Conservation (phyloP, 2,113 vertebrate genomes). For the Aleadryas rufinucha region DNA sequence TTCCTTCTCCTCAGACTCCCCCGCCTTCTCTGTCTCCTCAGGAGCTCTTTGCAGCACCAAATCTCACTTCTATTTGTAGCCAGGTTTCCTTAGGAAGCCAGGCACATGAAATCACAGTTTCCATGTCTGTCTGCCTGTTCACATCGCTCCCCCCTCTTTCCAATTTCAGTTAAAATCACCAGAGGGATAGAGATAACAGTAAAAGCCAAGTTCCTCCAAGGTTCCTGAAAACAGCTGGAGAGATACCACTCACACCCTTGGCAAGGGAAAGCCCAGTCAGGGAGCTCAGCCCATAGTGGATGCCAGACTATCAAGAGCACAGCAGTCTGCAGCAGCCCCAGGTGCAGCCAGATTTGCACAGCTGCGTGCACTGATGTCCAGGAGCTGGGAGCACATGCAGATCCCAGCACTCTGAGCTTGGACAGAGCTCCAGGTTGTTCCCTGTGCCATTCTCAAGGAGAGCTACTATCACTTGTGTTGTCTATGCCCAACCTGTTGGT, state of each 20-base stretch:
- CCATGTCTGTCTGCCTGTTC: neutral
- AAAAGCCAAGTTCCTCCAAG: neutral
- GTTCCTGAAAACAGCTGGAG: neutral
- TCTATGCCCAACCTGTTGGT: neutral
- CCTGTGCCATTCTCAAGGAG: accelerated
- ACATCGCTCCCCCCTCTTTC: neutral
- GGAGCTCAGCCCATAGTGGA: neutral
- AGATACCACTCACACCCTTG: neutral
- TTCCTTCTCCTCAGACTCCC: neutral
- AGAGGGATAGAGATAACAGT: neutral
- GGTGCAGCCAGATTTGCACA: neutral
- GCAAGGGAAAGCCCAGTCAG: neutral
- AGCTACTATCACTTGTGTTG: neutral
- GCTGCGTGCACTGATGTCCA: accelerated
- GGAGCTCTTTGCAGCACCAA: neutral
- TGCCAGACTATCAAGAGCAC: neutral
- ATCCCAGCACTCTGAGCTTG: neutral
- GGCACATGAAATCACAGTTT: slow-evolving; percentile 38
- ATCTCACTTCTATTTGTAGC: slow-evolving; percentile 9
- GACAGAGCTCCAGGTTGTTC: neutral
- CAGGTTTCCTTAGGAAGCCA: slow-evolving; percentile 41
- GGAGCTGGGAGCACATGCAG: neutral
- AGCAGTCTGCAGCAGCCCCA: neutral
- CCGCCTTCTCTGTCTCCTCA: neutral
- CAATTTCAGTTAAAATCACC: neutral